Evolutionary conservation across 2,113 vertebrate genomes (phyloP).

Genomic region (Malurus elegans): DNA sequence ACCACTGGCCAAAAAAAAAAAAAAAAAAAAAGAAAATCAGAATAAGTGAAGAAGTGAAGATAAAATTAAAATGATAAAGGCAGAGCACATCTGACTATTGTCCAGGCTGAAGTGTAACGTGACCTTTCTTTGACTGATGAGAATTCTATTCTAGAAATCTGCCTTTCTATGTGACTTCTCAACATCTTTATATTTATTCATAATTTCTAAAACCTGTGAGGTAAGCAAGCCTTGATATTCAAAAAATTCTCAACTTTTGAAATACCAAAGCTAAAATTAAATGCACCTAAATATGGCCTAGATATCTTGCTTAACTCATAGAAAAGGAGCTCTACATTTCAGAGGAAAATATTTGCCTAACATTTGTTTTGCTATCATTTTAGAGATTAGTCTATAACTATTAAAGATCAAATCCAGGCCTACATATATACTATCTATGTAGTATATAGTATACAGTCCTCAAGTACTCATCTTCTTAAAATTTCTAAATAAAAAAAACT

Average conservation of each 20-base stretch:
- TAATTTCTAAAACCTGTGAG: background rate
- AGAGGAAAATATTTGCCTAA: background rate
- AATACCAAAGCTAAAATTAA: background rate
- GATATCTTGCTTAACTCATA: background rate
- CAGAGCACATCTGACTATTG: background rate
- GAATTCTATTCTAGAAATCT: background rate
- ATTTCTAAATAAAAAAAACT: background rate
- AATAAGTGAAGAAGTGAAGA: background rate
- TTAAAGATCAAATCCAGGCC: background rate
- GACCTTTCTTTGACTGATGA: background rate
- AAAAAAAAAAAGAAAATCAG: background rate
- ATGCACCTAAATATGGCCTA: background rate
- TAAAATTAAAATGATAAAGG: background rate
- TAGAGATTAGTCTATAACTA: background rate
- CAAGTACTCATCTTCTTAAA: background rate
- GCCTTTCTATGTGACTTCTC: background rate
- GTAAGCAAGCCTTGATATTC: background rate
- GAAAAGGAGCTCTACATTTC: background rate
- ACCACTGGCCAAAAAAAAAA: background rate
- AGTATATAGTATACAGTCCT: background rate
- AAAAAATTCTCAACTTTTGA: background rate
- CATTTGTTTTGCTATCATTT: background rate
- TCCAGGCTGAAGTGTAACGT: background rate
- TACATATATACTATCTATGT: background rate
- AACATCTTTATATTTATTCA: background rate